Percentiles rank a stretch among this genome's conserved stretches.
Evolutionary conservation across 2,888 invertebrate genomes (phyloP).

Genomic region (Troides oblongomaculatus): DNA sequence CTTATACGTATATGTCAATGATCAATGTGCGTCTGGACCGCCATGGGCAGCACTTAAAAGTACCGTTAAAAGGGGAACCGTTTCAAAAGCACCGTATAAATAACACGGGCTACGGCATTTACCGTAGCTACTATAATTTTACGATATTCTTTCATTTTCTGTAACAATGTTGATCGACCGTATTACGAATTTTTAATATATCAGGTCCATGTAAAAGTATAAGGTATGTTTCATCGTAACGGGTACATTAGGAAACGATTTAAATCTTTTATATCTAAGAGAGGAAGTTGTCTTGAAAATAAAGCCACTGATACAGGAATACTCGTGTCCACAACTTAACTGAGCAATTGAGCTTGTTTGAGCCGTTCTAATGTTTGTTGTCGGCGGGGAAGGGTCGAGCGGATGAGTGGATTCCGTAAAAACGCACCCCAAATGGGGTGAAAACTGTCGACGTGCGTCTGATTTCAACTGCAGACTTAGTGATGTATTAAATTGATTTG

Average conservation of each 20-base stretch:
- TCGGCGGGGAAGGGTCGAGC: conserved; percentile 41
- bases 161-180: conserved; percentile 33
- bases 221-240: too few species aligned
- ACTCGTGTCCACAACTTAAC: conserved; percentile 32
- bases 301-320: conserved; percentile 6
- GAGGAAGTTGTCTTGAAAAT: not conserved
- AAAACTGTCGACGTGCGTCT: conserved; percentile 62
- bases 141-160: conserved; percentile 64
- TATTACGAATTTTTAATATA: conserved; percentile 22
- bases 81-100: conserved; percentile 73
- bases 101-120: conserved; percentile 67
- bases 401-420: conserved; percentile 53
- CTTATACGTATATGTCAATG: conserved; percentile 39
- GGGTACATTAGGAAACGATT: not conserved
- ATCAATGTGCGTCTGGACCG: conserved; percentile 48
- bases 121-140: conserved; percentile 64
- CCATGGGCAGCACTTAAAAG: conserved; percentile 70
- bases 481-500: conserved; percentile 32
- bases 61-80: conserved; percentile 71
- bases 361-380: conserved; percentile 45
- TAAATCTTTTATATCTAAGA: not conserved
- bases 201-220: not conserved
- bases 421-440: conserved; percentile 62
- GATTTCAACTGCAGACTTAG: conserved; percentile 43
- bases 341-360: conserved; percentile 36